Evolutionary conservation across 2,888 invertebrate species (phyloP).

Genomic region (Eurytoma adleriae): DNA sequence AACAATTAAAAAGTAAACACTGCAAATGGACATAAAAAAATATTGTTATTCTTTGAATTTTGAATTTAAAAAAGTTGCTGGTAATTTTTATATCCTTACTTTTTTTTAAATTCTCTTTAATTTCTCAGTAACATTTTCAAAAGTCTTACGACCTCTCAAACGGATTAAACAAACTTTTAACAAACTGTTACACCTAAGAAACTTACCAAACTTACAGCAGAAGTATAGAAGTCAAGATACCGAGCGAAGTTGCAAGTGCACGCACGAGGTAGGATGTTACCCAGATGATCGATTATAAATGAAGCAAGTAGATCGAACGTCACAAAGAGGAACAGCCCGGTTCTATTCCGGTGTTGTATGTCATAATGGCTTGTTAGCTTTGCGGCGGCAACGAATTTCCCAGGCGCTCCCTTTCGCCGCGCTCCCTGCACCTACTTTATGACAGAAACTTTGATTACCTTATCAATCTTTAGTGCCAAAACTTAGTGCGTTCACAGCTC

Average conservation of each 20-base stretch:
- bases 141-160: no score
- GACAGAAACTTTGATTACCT: conserved; percentile 62
- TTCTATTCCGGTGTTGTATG: neutral
- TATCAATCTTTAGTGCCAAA: conserved; percentile 61
- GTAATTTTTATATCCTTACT: no score
- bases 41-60: no score
- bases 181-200: no score
- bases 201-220: neutral
- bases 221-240: neutral
- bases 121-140: no score
- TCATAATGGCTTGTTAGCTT: conserved; percentile 34
- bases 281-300: conserved; percentile 32
- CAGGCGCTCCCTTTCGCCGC: neutral
- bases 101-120: no score
- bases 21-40: no score
- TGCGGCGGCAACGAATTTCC: conserved; percentile 18
- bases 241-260: neutral
- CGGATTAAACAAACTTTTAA: no score
- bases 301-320: conserved; percentile 2
- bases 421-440: conserved; percentile 21
- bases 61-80: no score
- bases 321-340: neutral
- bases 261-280: neutral
- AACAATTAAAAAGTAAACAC: no score
- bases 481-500: conserved; percentile 19